A percentile compares a stretch with the other conserved stretches of the same genome.
Conservation (phyloP, 2,888 invertebrate genomes). For the Sphaerophoria taeniata region DNA sequence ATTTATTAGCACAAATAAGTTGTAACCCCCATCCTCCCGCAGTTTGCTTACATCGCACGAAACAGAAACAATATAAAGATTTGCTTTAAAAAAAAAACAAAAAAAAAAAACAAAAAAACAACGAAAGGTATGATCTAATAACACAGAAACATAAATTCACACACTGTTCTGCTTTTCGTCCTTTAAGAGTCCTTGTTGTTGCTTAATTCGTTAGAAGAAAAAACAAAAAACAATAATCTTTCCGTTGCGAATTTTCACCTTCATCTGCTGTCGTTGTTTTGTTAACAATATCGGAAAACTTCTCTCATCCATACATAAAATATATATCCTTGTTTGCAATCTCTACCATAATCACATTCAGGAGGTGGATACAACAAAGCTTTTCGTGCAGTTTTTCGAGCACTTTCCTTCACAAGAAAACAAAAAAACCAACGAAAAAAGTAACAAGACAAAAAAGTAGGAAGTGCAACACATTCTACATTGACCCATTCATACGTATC, state of each 20-base stretch:
- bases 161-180: slow-evolving; percentile 9
- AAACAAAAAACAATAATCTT: slow-evolving; percentile 19
- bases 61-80: background rate
- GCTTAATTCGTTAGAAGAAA: background rate
- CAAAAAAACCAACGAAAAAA: slow-evolving; percentile 17
- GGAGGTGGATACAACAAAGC: slow-evolving; percentile 58
- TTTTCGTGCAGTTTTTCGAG: slow-evolving; percentile 67
- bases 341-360: background rate
- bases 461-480: slow-evolving; percentile 70
- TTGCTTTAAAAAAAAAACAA: background rate
- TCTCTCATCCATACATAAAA: slow-evolving; percentile 19
- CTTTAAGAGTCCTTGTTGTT: background rate
- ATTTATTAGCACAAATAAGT: background rate
- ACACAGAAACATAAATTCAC: slow-evolving; percentile 39
- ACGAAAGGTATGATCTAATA: slow-evolving; percentile 45
- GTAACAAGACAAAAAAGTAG: slow-evolving; percentile 54
- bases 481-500: slow-evolving; percentile 72
- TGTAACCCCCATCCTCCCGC: background rate
- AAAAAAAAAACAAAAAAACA: slow-evolving; percentile 11
- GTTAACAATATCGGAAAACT: slow-evolving; percentile 36
- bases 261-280: slow-evolving; percentile 47
- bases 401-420: slow-evolving; percentile 58
- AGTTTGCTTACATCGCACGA: background rate
- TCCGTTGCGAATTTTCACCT: slow-evolving; percentile 48
- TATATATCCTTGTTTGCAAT: slow-evolving; percentile 9